Evolutionary conservation across 2,797 vertebrate species (phyloP).

Genomic region (Pagetopsis macropterus): DNA sequence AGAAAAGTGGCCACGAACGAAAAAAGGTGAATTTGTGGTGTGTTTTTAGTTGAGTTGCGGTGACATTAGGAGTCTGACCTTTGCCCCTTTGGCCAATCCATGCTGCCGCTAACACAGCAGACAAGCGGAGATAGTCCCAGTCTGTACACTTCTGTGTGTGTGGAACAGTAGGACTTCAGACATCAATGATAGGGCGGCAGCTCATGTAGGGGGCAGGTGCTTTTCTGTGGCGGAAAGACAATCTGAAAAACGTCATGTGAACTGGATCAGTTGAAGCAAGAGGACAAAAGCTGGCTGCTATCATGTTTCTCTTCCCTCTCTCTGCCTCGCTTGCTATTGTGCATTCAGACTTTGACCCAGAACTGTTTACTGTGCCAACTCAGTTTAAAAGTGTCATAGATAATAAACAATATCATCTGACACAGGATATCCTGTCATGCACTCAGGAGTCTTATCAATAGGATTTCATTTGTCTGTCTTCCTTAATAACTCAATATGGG

Average conservation of each 20-base stretch:
- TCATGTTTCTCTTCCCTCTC: slow-evolving; percentile 59
- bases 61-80: slow-evolving; percentile 36
- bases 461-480: not conserved
- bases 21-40: not conserved
- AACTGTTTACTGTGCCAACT: slow-evolving; percentile 67
- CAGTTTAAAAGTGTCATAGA: slow-evolving; percentile 45
- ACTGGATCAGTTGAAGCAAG: slow-evolving; percentile 49
- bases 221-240: slow-evolving; percentile 29
- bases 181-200: slow-evolving; percentile 20
- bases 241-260: slow-evolving; percentile 63
- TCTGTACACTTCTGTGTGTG: not conserved
- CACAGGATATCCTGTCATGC: not conserved
- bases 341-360: slow-evolving; percentile 77
- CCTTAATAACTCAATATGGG: not conserved
- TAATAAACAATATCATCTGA: slow-evolving; percentile 43
- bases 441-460: not conserved
- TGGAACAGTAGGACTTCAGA: too few relatives aligned
- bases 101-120: slow-evolving; percentile 16
- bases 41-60: not conserved
- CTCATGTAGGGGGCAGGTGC: slow-evolving; percentile 3
- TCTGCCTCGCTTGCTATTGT: slow-evolving; percentile 52
- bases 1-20: too few relatives aligned
- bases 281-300: slow-evolving; percentile 64
- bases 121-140: not conserved
- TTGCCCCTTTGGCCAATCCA: slow-evolving; percentile 31